phyloP scores from a whole-genome alignment of 1,140 invertebrate genomes.

The Bombus polaris region DNA sequence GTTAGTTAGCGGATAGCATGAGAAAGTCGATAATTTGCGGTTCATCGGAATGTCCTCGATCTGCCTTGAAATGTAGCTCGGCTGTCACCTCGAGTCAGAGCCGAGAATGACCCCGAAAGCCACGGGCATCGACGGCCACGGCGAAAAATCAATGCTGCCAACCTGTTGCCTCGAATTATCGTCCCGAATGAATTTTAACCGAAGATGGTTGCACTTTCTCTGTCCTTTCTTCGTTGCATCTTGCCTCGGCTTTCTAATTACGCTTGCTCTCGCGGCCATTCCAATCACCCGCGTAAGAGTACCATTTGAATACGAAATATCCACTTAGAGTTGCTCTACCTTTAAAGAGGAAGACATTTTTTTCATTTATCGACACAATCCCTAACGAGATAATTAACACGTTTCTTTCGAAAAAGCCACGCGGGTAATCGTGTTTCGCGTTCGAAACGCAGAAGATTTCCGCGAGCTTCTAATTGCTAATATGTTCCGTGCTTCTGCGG shows the following conservation, averaged over 20 bases:
- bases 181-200: conserved; percentile 36
- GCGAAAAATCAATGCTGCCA: conserved; percentile 46
- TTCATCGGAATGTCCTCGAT: conserved; percentile 18
- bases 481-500: too few species aligned
- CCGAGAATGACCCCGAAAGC: conserved; percentile 16
- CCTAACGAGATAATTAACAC: too few species aligned
- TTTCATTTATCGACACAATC: too few species aligned
- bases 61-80: conserved; percentile 26
- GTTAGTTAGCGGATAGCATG: too few species aligned
- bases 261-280: not conserved
- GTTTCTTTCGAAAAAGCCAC: too few species aligned
- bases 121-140: not conserved
- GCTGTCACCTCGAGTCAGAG: conserved; percentile 29
- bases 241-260: conserved; percentile 30
- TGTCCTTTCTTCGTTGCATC: not conserved
- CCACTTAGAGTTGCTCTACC: too few species aligned
- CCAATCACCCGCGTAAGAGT: too few species aligned
- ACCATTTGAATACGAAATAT: too few species aligned
- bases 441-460: too few species aligned
- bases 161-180: conserved; percentile 55
- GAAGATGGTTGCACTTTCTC: not conserved
- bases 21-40: conserved; percentile 25
- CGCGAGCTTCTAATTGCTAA: too few species aligned
- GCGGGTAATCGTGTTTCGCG: too few species aligned
- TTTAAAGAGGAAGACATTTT: too few species aligned